These are phyloP conservation scores for Troilus luridus DNA, from an alignment of 2,888 invertebrate species.

Conservation along the genomic window DNA sequence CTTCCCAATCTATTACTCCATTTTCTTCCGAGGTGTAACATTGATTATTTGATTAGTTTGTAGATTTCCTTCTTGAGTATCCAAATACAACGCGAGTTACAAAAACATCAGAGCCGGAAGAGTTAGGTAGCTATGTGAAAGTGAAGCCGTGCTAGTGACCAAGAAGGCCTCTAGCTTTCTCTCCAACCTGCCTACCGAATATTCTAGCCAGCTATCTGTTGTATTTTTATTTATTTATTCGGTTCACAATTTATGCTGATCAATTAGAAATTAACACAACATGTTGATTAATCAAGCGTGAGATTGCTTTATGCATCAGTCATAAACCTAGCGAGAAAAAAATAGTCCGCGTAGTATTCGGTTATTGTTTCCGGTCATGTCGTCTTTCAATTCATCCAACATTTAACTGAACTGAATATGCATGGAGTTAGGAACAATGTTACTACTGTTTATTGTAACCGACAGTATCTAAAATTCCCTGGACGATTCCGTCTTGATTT, in stretches of 20 bases:
- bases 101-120: constrained; percentile 16
- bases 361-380: neutral
- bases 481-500: too few species aligned
- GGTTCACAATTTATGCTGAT: too few species aligned
- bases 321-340: neutral
- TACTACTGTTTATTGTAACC: too few species aligned
- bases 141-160: constrained; percentile 3
- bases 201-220: neutral
- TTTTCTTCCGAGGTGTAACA: too few species aligned
- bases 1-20: too few species aligned
- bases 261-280: neutral
- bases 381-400: too few species aligned
- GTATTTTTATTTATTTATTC: too few species aligned
- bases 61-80: too few species aligned
- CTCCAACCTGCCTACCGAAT: constrained; percentile 11
- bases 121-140: constrained; percentile 36
- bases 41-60: too few species aligned
- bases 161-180: constrained; percentile 1
- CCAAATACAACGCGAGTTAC: neutral
- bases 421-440: too few species aligned
- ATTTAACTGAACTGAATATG: too few species aligned
- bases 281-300: neutral
- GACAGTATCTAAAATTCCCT: too few species aligned
- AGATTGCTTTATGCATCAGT: neutral
- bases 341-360: neutral